Evolutionary conservation across 2,113 vertebrate genomes (phyloP), one percentile per base, ranked within the genome.

Genomic region (Varanus komodoensis): DNA sequence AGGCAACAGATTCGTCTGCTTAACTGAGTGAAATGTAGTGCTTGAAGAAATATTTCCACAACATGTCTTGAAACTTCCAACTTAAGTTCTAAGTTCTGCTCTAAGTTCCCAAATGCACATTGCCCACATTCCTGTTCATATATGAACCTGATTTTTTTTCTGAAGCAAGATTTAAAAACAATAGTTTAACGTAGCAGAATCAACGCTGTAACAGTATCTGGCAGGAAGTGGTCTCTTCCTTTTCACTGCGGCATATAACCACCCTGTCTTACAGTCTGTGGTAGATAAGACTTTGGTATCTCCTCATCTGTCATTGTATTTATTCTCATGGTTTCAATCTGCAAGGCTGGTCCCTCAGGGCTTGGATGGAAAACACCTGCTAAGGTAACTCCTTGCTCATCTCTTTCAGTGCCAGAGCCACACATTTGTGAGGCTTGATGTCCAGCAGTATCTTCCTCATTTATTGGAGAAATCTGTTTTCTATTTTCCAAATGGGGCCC

Each of bases 191-290:
- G 95, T 93, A 92, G 90, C 44, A 93, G 92, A 93, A 94, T 93
- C 80, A 94, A 89, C 54, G 86, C 74, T 92, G 91, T 88, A 92
- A 71, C 78, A 95, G 95, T 93, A 91, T 92, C 86, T 93, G 92
- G 80, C 0, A 92, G 86, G 54, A 94, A 75, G 71, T 57, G 94
- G 94, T 95, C 89, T 93, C 61, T 88, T 44, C 87, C 96, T 92
- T 78, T 44, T 97, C 93, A 99, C 96, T 99, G 99, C 32, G 98
- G 98, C 96, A 98, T 96, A 92, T 99, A 99, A 91, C 98, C 98
- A 1, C 96, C 98, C 86, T 96, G 97, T 88, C 96, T 96, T 67
- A 97, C 97, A 93, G 96, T 97, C 96, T 99, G 98, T 1, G 98
- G 98, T 95, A 98, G 97, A 94, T 99, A 99, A 90, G 97, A 97